These are phyloP conservation scores for Meiosimyza decipiens DNA, from an alignment of 2,888 invertebrate genomes.

Conservation along the genomic window DNA sequence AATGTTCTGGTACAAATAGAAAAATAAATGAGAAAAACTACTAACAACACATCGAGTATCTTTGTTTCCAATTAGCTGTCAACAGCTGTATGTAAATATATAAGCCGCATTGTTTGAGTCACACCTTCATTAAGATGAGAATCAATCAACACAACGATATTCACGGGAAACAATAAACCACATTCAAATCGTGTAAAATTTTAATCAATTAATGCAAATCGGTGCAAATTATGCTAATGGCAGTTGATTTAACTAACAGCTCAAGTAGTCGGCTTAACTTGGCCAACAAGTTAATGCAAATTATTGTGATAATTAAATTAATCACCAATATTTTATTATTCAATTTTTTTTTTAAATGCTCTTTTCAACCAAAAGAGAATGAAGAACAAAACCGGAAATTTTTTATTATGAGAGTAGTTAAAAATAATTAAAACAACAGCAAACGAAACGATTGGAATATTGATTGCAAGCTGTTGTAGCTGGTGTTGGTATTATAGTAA, in stretches of 20 bases:
- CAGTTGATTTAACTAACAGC: constrained; percentile 1
- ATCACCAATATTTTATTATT: background rate
- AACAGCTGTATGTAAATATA: too few relatives aligned
- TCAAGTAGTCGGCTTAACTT: too few relatives aligned
- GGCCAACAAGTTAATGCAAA: constrained; percentile 21
- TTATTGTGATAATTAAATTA: constrained; percentile 17
- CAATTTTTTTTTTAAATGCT: background rate
- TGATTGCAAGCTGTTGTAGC: too few relatives aligned
- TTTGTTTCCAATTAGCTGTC: too few relatives aligned
- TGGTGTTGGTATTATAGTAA: too few relatives aligned
- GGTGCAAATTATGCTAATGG: constrained; percentile 10
- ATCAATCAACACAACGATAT: too few relatives aligned
- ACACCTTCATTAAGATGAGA: too few relatives aligned
- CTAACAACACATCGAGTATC: too few relatives aligned
- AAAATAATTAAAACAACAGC: background rate
- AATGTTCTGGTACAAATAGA: too few relatives aligned
- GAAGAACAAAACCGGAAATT: constrained; percentile 15
- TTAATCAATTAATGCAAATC: constrained; percentile 15
- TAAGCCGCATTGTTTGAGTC: too few relatives aligned
- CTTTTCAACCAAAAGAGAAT: background rate
- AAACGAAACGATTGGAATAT: background rate
- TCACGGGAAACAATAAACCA: too few relatives aligned
- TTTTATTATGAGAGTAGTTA: background rate
- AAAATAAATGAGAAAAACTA: too few relatives aligned
- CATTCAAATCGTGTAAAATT: background rate